A percentile compares a stretch with the other conserved stretches of the same genome.
phyloP scores from a whole-genome alignment of 2,797 vertebrate species.

The Eleutherodactylus coqui region DNA sequence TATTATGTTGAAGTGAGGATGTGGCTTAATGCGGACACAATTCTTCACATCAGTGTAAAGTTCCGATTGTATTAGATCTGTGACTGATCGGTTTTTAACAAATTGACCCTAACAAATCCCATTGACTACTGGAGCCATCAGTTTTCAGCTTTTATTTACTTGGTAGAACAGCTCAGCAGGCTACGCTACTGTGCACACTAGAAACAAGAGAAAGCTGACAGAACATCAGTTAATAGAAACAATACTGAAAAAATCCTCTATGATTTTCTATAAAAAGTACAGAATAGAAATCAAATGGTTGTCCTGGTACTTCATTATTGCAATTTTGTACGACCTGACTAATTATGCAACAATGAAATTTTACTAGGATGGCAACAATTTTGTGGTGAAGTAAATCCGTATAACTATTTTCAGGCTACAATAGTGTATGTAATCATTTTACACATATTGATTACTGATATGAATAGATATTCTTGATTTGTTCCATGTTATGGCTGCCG shows the following conservation, averaged over 20 bases:
- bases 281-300: neutral
- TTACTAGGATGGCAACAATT: neutral
- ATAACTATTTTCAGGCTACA: too few species aligned
- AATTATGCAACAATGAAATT: too few species aligned
- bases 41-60: neutral
- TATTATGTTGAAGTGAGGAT: neutral
- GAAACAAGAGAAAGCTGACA: neutral
- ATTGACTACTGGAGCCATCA: neutral
- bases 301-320: neutral
- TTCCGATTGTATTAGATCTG: neutral
- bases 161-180: neutral
- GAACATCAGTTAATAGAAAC: neutral
- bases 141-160: neutral
- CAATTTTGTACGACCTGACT: neutral
- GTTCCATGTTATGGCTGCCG: too few species aligned
- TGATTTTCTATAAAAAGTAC: neutral
- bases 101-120: constrained; percentile 11
- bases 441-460: too few species aligned
- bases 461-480: too few species aligned
- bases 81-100: constrained; percentile 20
- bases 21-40: neutral
- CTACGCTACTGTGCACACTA: neutral
- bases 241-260: neutral
- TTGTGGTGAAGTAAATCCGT: neutral
- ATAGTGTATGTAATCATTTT: too few species aligned